Percentiles rank a stretch among this genome's conserved stretches.
These are phyloP conservation scores for Seira ritae DNA, from an alignment of 2,888 invertebrate species.

Conservation along the genomic window DNA sequence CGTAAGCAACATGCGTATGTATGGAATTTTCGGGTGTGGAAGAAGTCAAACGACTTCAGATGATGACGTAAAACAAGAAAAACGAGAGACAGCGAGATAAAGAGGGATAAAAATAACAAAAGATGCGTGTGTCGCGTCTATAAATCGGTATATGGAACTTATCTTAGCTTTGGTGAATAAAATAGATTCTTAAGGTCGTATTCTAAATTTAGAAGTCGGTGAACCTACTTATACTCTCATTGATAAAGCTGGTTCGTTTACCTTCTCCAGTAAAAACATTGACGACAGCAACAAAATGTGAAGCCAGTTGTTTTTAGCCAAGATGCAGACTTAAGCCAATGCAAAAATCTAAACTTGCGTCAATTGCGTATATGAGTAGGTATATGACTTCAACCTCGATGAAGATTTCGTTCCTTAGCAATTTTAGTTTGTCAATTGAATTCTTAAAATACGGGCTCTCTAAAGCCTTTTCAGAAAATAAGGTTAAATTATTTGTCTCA, in stretches of 20 bases:
- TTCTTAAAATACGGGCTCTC: too few species aligned
- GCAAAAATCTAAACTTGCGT: background rate
- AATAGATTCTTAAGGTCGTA: conserved; percentile 21
- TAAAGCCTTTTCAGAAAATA: too few species aligned
- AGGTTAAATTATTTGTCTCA: too few species aligned
- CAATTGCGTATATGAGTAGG: background rate
- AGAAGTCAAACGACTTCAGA: conserved; percentile 36
- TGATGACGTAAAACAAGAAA: conserved; percentile 1
- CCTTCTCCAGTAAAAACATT: too few species aligned
- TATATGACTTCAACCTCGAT: background rate
- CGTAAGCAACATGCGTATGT: conserved; percentile 52
- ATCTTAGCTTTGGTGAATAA: conserved; percentile 26
- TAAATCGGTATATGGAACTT: conserved; percentile 46
- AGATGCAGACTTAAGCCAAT: background rate
- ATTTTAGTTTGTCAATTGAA: too few species aligned
- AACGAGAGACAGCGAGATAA: background rate
- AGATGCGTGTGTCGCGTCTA: conserved; percentile 33
- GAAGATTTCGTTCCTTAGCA: too few species aligned
- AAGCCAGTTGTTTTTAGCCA: background rate
- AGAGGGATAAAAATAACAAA: conserved; percentile 36
- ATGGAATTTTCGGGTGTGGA: conserved; percentile 51
- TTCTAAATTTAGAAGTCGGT: conserved; percentile 57
- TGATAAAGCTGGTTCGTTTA: conserved; percentile 35
- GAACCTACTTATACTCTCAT: conserved; percentile 58
- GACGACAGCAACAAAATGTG: background rate